These are phyloP conservation scores for Drosophila tani DNA, from an alignment of 1,140 invertebrate genomes.

Conservation along the genomic window DNA sequence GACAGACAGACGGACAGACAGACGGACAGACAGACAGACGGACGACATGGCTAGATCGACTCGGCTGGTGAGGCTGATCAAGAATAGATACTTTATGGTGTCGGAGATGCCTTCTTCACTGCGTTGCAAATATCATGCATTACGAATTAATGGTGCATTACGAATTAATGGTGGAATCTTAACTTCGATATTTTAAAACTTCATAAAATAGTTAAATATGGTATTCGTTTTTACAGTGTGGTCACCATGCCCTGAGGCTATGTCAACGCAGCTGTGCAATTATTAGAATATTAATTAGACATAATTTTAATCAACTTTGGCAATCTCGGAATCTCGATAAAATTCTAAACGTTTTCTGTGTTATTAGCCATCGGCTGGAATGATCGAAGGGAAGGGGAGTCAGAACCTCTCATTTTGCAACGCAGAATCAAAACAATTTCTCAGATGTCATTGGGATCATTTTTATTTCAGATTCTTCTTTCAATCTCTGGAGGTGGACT, in stretches of 20 bases:
- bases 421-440: constrained; percentile 64
- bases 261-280: constrained; percentile 11
- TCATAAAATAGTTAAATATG: neutral
- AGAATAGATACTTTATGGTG: too few species aligned
- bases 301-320: constrained; percentile 32
- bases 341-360: constrained; percentile 29
- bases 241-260: too few species aligned
- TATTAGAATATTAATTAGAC: constrained; percentile 21
- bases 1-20: too few species aligned
- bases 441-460: constrained; percentile 58
- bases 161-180: too few species aligned
- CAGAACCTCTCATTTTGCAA: constrained; percentile 38
- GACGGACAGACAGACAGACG: too few species aligned
- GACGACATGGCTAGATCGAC: too few species aligned
- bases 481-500: constrained; percentile 38
- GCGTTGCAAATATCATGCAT: too few species aligned
- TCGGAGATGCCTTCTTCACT: too few species aligned
- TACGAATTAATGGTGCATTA: too few species aligned
- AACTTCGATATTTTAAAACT: too few species aligned
- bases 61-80: too few species aligned
- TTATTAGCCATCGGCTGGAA: constrained; percentile 33
- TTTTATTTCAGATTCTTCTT: constrained; percentile 56
- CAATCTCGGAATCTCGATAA: constrained; percentile 29
- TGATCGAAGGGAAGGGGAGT: neutral
- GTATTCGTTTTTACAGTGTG: neutral